A percentile compares a stretch with the other conserved stretches of the same genome.
phyloP scores from a whole-genome alignment of 2,113 vertebrate species.

The Passer domesticus region DNA sequence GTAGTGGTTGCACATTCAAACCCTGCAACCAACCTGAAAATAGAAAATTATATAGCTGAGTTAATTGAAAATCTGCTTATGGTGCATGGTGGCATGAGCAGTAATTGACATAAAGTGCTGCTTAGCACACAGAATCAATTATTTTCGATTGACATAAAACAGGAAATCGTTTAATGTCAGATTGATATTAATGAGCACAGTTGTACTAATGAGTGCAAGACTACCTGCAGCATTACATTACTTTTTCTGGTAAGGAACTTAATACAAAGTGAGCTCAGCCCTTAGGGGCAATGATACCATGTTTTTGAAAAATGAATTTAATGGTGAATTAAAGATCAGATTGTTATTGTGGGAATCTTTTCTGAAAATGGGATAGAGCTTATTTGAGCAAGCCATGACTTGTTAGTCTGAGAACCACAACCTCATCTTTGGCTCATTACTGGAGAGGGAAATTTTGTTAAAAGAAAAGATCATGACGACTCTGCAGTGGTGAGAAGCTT shows the following conservation, averaged over 20 bases:
- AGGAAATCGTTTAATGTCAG: slow-evolving; percentile 65
- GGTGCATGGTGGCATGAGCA: slow-evolving; percentile 36
- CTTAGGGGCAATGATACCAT: background rate
- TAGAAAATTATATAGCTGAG: slow-evolving; percentile 54
- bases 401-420: background rate
- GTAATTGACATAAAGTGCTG: slow-evolving; percentile 68
- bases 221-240: slow-evolving; percentile 36
- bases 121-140: slow-evolving; percentile 65
- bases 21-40: slow-evolving; percentile 41
- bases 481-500: background rate
- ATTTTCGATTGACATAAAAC: slow-evolving; percentile 65
- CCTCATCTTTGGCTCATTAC: background rate
- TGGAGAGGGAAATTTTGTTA: background rate
- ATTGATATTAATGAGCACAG: slow-evolving; percentile 65
- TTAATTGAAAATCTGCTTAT: slow-evolving; percentile 69
- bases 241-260: slow-evolving; percentile 48
- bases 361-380: background rate
- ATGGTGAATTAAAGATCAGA: background rate
- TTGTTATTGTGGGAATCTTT: background rate
- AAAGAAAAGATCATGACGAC: background rate
- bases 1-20: slow-evolving; percentile 32
- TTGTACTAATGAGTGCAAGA: slow-evolving; percentile 34
- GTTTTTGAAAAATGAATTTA: slow-evolving; percentile 15
- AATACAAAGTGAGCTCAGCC: slow-evolving; percentile 5
- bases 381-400: background rate